Percentiles rank a stretch among this genome's conserved stretches.
phyloP scores from a whole-genome alignment of 2,113 vertebrate species.

The Gasterosteus nipponicus region DNA sequence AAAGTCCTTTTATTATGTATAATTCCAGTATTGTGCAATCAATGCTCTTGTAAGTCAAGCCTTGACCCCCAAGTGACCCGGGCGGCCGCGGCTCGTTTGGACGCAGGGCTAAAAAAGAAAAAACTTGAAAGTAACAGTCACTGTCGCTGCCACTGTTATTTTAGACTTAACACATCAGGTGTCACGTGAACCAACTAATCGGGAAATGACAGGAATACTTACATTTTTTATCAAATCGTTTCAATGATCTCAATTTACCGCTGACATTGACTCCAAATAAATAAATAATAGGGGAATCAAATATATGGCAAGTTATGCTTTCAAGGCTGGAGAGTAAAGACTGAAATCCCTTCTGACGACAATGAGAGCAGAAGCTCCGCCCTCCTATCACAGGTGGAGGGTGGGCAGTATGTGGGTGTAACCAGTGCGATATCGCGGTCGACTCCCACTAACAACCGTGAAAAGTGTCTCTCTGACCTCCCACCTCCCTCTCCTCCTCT shows the following conservation, averaged over 20 bases:
- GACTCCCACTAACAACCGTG: neutral
- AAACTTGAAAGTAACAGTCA: neutral
- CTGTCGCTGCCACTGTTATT: neutral
- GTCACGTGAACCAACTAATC: neutral
- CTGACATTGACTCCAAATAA: neutral
- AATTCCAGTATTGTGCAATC: neutral
- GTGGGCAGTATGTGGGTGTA: neutral
- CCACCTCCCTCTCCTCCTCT: constrained; percentile 25
- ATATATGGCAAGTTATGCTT: neutral
- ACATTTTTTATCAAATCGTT: neutral
- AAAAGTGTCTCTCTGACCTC: constrained; percentile 15
- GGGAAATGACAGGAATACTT: neutral
- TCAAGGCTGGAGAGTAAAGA: neutral
- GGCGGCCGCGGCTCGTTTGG: constrained; percentile 36
- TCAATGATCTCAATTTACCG: neutral
- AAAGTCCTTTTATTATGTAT: neutral
- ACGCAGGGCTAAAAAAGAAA: constrained; percentile 42
- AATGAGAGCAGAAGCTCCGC: constrained; percentile 3
- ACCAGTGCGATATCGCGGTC: constrained; percentile 15
- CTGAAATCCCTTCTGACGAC: neutral
- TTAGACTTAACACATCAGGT: neutral
- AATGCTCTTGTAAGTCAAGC: neutral
- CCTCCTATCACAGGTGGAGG: neutral
- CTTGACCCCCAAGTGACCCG: constrained; percentile 45
- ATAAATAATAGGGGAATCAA: neutral